Evolutionary conservation across 2,888 invertebrate species (phyloP), one percentile per base, ranked within the genome.

Genomic region (Nasonia oneida): DNA sequence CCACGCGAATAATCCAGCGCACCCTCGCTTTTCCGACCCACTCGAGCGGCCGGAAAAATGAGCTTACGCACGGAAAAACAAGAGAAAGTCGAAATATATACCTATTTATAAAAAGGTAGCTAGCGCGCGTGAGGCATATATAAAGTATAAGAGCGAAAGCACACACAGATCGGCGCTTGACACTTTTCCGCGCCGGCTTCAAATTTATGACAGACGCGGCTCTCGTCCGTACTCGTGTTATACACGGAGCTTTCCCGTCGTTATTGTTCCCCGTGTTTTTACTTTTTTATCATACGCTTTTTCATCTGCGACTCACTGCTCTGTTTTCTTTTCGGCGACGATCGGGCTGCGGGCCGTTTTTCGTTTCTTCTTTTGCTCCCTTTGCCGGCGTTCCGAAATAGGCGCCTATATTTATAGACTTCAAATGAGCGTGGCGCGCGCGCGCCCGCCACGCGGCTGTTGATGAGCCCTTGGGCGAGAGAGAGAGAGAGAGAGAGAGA

Each of bases 361-460:
- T 64, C 39, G 29, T 29, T 4, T 23, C 23, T 39, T 39, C 1
- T 39, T 3, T 6, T 33, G 47, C 23, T 29, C 15, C 70, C 39
- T 37, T 73, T 37, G 3, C 23, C 33, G 39, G 15, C 18, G 39
- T 47, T 81, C 57, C 57, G 74, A 83, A 85, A 86, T 86, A 83
- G 75, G 64, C 53, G 47, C 77, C 42, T 73, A 78, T 57, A 37
- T 85, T 81, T 81, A 85, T 85, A 85, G 77, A 81, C 23, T 53
- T 73, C 18, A 64, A 81, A 81, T 67, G 85, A 73, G 81, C 50
- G 18, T 23, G 74, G 47, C 42, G 39, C 74, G 67, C 78, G 23
- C 78, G 23, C 71, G 8, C 29, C 29, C 23, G 29, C 39, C 5
- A 14, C 33, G 15, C 23, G 23, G 33, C 37, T 5, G 71, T 37